Evolutionary conservation across 2,797 vertebrate species (phyloP).

Genomic region (Phataginus tetradactyla): DNA sequence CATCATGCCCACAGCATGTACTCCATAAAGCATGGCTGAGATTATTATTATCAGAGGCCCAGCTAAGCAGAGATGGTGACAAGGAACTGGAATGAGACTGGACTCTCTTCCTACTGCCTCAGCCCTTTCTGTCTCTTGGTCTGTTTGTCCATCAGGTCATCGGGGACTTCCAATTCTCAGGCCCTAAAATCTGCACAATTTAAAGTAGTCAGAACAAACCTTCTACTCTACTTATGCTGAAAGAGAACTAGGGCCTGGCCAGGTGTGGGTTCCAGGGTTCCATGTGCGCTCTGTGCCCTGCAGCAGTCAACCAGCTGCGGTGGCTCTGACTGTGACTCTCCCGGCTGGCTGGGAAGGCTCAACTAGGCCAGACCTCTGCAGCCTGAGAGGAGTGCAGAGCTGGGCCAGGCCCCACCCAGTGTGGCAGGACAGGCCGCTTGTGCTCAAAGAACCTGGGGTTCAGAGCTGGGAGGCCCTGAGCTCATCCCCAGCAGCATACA

Average conservation of each 20-base stretch:
- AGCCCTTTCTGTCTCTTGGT: neutral
- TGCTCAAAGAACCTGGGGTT: neutral
- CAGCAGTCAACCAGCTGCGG: neutral
- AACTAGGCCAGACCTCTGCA: neutral
- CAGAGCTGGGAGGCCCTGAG: neutral
- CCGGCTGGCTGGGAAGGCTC: neutral
- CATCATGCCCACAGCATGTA: rapidly evolving
- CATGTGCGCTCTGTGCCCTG: constrained; percentile 81
- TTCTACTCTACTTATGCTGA: constrained; percentile 85
- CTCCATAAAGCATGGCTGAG: neutral
- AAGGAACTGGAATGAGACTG: neutral
- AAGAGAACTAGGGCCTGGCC: constrained; percentile 84
- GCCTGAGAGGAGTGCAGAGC: neutral
- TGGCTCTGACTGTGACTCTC: constrained; percentile 1
- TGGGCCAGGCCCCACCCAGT: neutral
- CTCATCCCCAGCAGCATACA: neutral
- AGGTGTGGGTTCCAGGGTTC: constrained; percentile 87
- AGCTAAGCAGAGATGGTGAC: neutral
- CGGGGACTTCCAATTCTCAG: constrained; percentile 84
- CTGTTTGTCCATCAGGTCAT: constrained; percentile 4
- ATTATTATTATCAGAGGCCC: neutral
- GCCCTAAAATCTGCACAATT: constrained; percentile 87
- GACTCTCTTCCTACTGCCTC: neutral
- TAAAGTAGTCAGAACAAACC: constrained; percentile 89
- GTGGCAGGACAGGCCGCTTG: neutral